A percentile compares a stretch with the other conserved stretches of the same genome.
phyloP scores from a whole-genome alignment of 2,113 vertebrate species.

The Notarius quadriscutis region DNA sequence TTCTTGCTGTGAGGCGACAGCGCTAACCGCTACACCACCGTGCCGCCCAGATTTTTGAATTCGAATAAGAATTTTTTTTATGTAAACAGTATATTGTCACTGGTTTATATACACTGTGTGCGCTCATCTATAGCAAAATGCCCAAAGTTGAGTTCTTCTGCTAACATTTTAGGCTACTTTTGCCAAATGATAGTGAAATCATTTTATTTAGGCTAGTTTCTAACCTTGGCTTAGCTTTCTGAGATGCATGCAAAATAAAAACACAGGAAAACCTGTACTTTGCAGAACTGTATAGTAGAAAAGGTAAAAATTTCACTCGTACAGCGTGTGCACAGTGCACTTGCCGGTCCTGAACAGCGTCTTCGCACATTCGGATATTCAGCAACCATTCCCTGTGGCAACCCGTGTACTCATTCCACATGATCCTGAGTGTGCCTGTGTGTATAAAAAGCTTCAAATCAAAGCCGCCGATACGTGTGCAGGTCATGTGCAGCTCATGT shows the following conservation, averaged over 20 bases:
- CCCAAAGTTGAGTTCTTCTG: background rate
- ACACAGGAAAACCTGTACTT: background rate
- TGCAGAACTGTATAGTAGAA: background rate
- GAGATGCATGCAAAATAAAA: background rate
- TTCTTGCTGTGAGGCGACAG: no score
- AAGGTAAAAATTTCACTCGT: background rate
- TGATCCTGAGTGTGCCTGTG: background rate
- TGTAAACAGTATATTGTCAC: no score
- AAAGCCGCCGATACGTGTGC: background rate
- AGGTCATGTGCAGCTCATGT: slow-evolving; percentile 6
- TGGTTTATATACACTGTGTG: background rate
- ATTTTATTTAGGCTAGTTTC: background rate
- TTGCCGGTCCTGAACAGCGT: background rate
- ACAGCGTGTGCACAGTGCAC: background rate
- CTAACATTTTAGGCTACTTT: background rate
- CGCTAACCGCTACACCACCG: no score
- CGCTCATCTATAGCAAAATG: background rate
- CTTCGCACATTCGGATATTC: background rate
- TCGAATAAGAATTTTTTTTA: background rate
- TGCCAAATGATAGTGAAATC: background rate
- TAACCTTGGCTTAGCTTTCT: background rate
- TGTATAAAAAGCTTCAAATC: background rate
- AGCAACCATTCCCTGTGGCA: slow-evolving; percentile 47
- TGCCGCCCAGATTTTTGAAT: no score
- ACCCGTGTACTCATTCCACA: slow-evolving; percentile 46